Percentiles rank a stretch among this genome's conserved stretches.
phyloP scores from a whole-genome alignment of 2,113 vertebrate species.

The Plotosus lineatus region DNA sequence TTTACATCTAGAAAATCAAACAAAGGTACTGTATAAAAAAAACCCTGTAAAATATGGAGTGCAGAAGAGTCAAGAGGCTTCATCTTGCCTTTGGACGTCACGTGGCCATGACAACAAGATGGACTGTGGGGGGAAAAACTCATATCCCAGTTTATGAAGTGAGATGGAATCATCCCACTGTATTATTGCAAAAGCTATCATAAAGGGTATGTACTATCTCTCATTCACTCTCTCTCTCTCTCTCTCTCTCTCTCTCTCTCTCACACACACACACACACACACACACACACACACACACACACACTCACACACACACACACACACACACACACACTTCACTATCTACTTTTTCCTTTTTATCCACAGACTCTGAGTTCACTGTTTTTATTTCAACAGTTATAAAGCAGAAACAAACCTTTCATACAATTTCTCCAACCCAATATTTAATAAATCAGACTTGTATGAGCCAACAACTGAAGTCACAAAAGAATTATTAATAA shows the following conservation, averaged over 20 bases:
- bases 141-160: slow-evolving; percentile 22
- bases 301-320: slow-evolving; percentile 29
- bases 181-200: slow-evolving; percentile 24
- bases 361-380: not conserved
- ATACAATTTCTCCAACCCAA: not conserved
- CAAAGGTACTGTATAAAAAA: not conserved
- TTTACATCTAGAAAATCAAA: not conserved
- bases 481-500: not conserved
- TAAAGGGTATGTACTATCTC: slow-evolving; percentile 8
- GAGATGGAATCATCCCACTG: slow-evolving; percentile 29
- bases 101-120: slow-evolving; percentile 45
- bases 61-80: not conserved
- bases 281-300: not conserved
- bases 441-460: not conserved
- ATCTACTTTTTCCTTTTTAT: not conserved
- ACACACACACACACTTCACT: slow-evolving; percentile 5
- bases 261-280: slow-evolving; percentile 9
- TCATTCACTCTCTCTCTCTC: no score
- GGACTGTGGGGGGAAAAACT: not conserved
- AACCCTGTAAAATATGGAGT: not conserved
- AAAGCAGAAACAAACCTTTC: not conserved
- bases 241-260: no score
- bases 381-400: not conserved
- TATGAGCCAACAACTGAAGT: not conserved
- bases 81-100: not conserved